Conservation (phyloP, 2,113 vertebrate genomes). For the Cyphomyrus plagiostoma region DNA sequence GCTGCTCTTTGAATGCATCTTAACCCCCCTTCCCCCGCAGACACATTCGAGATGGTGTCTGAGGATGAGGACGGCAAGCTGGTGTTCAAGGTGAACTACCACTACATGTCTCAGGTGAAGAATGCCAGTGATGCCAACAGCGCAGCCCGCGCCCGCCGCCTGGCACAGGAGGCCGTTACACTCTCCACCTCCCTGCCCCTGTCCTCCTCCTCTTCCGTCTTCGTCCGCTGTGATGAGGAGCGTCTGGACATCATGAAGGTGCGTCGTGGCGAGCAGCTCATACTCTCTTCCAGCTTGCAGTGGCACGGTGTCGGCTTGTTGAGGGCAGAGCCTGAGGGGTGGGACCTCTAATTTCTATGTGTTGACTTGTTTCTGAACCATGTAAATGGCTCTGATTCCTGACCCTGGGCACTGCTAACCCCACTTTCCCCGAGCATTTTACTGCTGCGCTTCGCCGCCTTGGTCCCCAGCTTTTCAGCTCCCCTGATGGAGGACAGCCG, state of each 20-base stretch:
- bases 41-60: slow-evolving; percentile 98
- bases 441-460: neutral
- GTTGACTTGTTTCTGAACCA: neutral
- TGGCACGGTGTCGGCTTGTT: neutral
- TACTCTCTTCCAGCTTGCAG: neutral
- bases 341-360: neutral
- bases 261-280: slow-evolving; percentile 14
- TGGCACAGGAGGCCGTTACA: slow-evolving; percentile 95
- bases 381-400: neutral
- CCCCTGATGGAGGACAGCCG: neutral
- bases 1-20: neutral
- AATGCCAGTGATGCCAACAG: slow-evolving; percentile 94
- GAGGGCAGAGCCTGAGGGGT: neutral
- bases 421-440: neutral
- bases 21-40: slow-evolving; percentile 46
- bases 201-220: slow-evolving; percentile 91
- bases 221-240: slow-evolving; percentile 95
- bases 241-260: slow-evolving; percentile 99
- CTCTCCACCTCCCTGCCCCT: slow-evolving; percentile 94
- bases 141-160: slow-evolving; percentile 84
- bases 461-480: neutral
- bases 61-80: slow-evolving; percentile 96
- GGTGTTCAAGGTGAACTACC: slow-evolving; percentile 97
- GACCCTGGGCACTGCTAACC: neutral
- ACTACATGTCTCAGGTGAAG: slow-evolving; percentile 99